phyloP scores from a whole-genome alignment of 2,888 invertebrate genomes.

The Leptothorax acervorum region DNA sequence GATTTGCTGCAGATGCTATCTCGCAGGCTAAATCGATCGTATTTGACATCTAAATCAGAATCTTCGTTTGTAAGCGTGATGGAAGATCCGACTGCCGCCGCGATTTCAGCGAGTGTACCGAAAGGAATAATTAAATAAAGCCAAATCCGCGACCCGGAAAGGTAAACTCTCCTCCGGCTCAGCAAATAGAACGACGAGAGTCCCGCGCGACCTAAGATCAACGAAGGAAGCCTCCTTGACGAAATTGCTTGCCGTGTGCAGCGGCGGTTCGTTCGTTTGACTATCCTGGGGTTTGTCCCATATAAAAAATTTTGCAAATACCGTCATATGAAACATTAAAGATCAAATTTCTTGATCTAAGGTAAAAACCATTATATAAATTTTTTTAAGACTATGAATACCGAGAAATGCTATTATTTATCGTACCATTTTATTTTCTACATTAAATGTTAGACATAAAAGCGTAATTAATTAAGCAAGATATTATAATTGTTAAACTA shows the following conservation, averaged over 20 bases:
- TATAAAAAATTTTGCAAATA: slow-evolving; percentile 21
- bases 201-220: slow-evolving; percentile 25
- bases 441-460: background rate
- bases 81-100: background rate
- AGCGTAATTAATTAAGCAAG: background rate
- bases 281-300: background rate
- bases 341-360: background rate
- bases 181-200: slow-evolving; percentile 39
- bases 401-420: background rate
- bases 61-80: background rate
- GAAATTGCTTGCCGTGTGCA: slow-evolving; percentile 27
- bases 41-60: slow-evolving; percentile 13
- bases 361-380: background rate
- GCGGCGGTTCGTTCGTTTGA: background rate
- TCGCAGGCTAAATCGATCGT: background rate
- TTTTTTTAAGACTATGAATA: background rate
- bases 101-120: slow-evolving; percentile 14
- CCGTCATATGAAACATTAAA: background rate
- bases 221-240: slow-evolving; percentile 25
- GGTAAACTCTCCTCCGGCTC: slow-evolving; percentile 31
- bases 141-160: slow-evolving; percentile 18
- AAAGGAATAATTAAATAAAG: slow-evolving; percentile 49
- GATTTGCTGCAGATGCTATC: background rate
- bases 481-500: background rate
- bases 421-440: background rate